Base-by-base conservation (phyloP, 2,797 vertebrate genomes). In the Pitangus sulphuratus region DNA sequence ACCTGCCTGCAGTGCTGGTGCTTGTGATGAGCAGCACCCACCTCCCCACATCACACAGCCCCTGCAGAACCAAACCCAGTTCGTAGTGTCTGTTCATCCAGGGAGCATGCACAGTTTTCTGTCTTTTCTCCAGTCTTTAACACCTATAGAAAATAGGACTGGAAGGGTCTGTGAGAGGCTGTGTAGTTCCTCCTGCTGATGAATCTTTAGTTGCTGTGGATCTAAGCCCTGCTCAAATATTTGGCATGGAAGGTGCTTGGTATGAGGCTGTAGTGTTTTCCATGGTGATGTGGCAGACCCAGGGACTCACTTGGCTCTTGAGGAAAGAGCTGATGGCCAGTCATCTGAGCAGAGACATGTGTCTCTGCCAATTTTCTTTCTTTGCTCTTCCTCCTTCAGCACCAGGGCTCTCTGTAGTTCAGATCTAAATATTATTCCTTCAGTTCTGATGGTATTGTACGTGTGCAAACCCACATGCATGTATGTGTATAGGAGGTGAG, bases 31-130 rank as follows among this genome's bases (percentile, higher is more conserved):
- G 44, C 69, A 75, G 53, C 44, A 11, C 84, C 58, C 14, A 2
- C 24, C 31, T 60, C 16, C 17, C 22, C 21, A 18, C 2, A 1
- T 26, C 11, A 2, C 11, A 2, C 0, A 5, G 44, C 14, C 33
- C 66, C 24, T 2, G 1, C 42, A 58, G 74, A 48, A 75, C 24
- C 22, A 50, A 76, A n/a, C 69, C 28, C 1, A 42, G 1, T 45
- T 37, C 26, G 26, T 15, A 61, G 39, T 22, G 84, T 89, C 48
- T 66, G 19, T 50, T 65, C 26, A 28, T 78, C 75, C 48, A 75
- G 13, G 56, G 15, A n/a, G 30, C 6, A n/a, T 7, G 8, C 9
- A 47, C 21, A 25, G 3, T 42, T 64, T 72, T 18, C 16, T 62
- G 30, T 45, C 28, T 71, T 48, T 53, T 76, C 33, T 88, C 13